Percentiles rank a stretch among this genome's conserved stretches.
phyloP scores from a whole-genome alignment of 2,888 invertebrate genomes.

The Capitulum mitella region DNA sequence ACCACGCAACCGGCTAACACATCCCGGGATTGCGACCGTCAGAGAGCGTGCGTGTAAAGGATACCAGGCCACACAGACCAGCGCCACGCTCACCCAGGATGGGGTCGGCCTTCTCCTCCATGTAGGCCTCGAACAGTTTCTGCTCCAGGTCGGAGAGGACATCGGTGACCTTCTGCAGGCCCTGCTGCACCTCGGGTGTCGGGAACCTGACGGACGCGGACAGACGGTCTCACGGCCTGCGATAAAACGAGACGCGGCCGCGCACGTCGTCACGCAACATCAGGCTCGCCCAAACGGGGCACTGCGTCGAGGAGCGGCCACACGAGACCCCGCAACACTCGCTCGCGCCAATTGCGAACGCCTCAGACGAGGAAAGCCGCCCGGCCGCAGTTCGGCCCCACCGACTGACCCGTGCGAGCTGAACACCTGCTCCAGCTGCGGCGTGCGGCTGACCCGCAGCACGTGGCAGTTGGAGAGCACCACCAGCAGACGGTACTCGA shows the following conservation, averaged over 20 bases:
- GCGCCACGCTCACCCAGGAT: conserved; percentile 61
- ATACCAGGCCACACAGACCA: too few relatives aligned
- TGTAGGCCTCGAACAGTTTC: conserved; percentile 56
- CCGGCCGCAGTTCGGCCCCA: too few relatives aligned
- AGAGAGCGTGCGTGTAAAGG: too few relatives aligned
- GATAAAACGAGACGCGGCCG: conserved; percentile 49
- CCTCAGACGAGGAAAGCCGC: too few relatives aligned
- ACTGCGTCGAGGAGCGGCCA: too few relatives aligned
- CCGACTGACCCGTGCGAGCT: conserved; percentile 1
- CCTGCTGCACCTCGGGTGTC: conserved; percentile 58
- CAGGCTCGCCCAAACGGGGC: too few relatives aligned
- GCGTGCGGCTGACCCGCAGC: conserved; percentile 38
- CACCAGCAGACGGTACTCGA: conserved; percentile 40
- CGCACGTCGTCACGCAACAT: conserved; percentile 30
- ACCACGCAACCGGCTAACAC: too few relatives aligned
- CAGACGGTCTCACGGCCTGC: conserved; percentile 43
- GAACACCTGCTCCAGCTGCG: conserved; percentile 28
- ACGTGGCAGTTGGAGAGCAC: conserved; percentile 52
- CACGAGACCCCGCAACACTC: too few relatives aligned
- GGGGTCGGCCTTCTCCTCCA: conserved; percentile 85
- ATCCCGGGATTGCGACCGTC: too few relatives aligned
- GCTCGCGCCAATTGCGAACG: too few relatives aligned
- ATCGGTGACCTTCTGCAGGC: conserved; percentile 54
- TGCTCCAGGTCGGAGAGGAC: conserved; percentile 42
- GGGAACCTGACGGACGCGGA: conserved; percentile 28